phyloP scores from a whole-genome alignment of 2,888 invertebrate species.

The Lycia hirtaria region DNA sequence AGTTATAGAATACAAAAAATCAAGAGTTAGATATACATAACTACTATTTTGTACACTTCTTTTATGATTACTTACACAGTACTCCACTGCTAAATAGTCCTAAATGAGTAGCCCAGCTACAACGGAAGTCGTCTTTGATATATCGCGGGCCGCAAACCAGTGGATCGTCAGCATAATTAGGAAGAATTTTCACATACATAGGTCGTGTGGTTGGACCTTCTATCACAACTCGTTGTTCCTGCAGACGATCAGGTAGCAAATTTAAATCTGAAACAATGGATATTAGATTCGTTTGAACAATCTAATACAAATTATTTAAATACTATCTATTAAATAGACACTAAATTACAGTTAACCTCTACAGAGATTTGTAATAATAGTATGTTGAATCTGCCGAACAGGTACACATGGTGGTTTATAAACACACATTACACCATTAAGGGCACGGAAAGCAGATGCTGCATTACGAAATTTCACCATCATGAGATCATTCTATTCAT shows the following conservation, averaged over 20 bases:
- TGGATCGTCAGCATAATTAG: slow-evolving; percentile 91
- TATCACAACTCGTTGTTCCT: slow-evolving; percentile 85
- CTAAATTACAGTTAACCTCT: slow-evolving; percentile 82
- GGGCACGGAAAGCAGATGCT: slow-evolving; percentile 85
- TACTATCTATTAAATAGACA: neutral
- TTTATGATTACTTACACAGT: slow-evolving; percentile 80
- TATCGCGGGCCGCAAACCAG: slow-evolving; percentile 92
- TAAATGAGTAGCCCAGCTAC: slow-evolving; percentile 86
- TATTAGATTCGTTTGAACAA: neutral
- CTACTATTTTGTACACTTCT: neutral
- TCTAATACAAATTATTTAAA: neutral
- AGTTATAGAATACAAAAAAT: slow-evolving; percentile 25
- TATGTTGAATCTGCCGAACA: slow-evolving; percentile 81
- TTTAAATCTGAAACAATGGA: slow-evolving; percentile 87
- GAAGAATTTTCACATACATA: slow-evolving; percentile 84
- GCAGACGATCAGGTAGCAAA: slow-evolving; percentile 86
- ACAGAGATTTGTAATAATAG: slow-evolving; percentile 87
- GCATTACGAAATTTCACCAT: slow-evolving; percentile 77
- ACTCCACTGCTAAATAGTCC: slow-evolving; percentile 90
- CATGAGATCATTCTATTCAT: neutral
- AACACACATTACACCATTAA: slow-evolving; percentile 91
- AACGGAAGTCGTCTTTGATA: slow-evolving; percentile 87
- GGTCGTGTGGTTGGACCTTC: slow-evolving; percentile 87
- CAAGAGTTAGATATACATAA: neutral
- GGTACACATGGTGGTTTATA: slow-evolving; percentile 90